Base-by-base conservation (phyloP, 2,888 invertebrate genomes). In the Stratiomys singularior region DNA sequence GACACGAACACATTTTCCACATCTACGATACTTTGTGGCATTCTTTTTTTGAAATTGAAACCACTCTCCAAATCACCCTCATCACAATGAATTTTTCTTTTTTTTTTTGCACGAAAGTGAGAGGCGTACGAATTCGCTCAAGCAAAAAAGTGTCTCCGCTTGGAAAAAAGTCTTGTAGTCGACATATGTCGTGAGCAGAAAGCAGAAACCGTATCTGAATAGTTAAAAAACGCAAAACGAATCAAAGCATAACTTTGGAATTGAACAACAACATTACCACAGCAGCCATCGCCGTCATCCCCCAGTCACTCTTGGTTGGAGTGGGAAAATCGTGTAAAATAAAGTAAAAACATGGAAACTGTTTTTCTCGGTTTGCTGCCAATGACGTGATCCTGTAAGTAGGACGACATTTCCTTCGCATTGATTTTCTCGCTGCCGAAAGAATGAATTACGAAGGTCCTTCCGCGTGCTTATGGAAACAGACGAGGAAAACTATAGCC, bases 351-450 rank as follows among this genome's bases (percentile, higher is more conserved):
- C 80, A 76, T 81, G 58, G 58, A 77, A 76, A 60, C 60, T 18
- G 67, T 74, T 81, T 81, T 80, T 81, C 80, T 79, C 77, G 79
- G 78, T 79, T 80, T 80, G 77, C 77, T 80, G 81, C 77, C 79
- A 79, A 77, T 78, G 79, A 76, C 78, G 78, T 27, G 63, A 27
- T 27, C 27, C 27, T 27, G 11, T 27, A 63, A 63, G 63, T 63
- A 27, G 28, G 63, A 15, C 63, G 25, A 27, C 25, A 13, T 63
- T 37, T 9, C 5, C n/a, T 64, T 28, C 64, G n/a, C 27, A 64
- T 64, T 27, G 64, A 64, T 64, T 30, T 64, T 64, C n/a, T 64
- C 30, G 21, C 15, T 30, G 11, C 11, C 11, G 27, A 9, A 25
- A 64, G 28, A n/a, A 15, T 60, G 21, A 60, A 23, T 60, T 60